These are phyloP conservation scores for Amphipoea lucens DNA, from an alignment of 2,888 invertebrate genomes.

Conservation along the genomic window DNA sequence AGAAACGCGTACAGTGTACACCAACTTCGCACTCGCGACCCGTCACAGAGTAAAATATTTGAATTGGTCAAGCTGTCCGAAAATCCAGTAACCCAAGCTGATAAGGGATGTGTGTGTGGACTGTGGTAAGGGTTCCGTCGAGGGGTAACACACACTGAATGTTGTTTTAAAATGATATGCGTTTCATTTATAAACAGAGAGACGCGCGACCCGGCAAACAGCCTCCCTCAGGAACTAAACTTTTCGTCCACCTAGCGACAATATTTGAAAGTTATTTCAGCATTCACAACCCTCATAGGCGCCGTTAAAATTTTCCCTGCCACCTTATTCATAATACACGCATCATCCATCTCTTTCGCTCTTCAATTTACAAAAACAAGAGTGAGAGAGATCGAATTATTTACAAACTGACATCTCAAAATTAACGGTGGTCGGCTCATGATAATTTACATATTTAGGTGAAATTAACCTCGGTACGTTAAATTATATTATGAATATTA, in stretches of 20 bases:
- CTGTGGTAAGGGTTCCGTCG: slow-evolving; percentile 63
- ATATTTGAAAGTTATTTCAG: slow-evolving; percentile 91
- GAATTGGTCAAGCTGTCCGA: background rate
- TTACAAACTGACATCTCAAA: slow-evolving; percentile 88
- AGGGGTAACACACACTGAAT: slow-evolving; percentile 75
- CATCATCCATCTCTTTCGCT: slow-evolving; percentile 74
- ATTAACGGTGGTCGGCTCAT: slow-evolving; percentile 90
- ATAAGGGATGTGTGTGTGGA: slow-evolving; percentile 27
- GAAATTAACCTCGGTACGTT: slow-evolving; percentile 90
- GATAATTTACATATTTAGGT: slow-evolving; percentile 91
- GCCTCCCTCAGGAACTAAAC: slow-evolving; percentile 88
- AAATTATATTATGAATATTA: slow-evolving; percentile 91
- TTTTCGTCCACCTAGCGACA: slow-evolving; percentile 90
- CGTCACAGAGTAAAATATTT: slow-evolving; percentile 61
- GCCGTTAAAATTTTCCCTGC: slow-evolving; percentile 90
- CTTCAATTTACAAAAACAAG: slow-evolving; percentile 58
- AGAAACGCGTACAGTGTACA: slow-evolving; percentile 68
- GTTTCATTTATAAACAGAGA: slow-evolving; percentile 89
- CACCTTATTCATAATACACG: slow-evolving; percentile 89
- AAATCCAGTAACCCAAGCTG: slow-evolving; percentile 37
- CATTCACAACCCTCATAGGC: slow-evolving; percentile 91
- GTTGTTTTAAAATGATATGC: slow-evolving; percentile 86
- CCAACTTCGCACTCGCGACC: slow-evolving; percentile 35
- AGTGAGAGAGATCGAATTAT: slow-evolving; percentile 80
- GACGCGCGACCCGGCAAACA: slow-evolving; percentile 85